phyloP scores from a whole-genome alignment of 2,888 invertebrate genomes.

The Ephialtes manifestator region DNA sequence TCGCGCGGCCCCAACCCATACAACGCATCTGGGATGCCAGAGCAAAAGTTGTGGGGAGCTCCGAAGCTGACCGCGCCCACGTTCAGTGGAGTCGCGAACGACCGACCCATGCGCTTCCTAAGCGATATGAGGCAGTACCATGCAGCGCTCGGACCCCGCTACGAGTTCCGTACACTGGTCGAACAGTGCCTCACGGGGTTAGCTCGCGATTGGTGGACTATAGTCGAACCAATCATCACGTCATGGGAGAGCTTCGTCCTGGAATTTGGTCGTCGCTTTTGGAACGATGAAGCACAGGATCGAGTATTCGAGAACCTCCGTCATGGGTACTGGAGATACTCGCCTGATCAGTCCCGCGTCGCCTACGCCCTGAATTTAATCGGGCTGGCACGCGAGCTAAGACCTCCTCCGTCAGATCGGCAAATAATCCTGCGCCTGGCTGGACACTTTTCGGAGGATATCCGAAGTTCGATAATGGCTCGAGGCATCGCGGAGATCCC shows the following conservation, averaged over 20 bases:
- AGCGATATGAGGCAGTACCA: neutral
- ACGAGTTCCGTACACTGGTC: neutral
- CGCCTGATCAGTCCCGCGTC: neutral
- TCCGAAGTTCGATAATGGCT: neutral
- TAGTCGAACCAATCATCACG: neutral
- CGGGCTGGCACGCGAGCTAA: slow-evolving; percentile 21
- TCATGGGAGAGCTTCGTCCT: neutral
- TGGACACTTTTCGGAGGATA: slow-evolving; percentile 10
- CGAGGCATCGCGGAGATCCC: neutral
- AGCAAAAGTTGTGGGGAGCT: slow-evolving; percentile 10
- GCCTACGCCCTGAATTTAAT: slow-evolving; percentile 13
- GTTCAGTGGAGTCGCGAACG: neutral
- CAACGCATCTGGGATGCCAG: neutral
- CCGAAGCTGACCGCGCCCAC: neutral
- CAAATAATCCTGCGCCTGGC: neutral
- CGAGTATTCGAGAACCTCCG: neutral
- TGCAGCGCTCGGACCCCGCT: slow-evolving; percentile 3
- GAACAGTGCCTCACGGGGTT: neutral
- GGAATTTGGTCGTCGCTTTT: neutral
- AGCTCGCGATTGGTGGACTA: slow-evolving; percentile 13
- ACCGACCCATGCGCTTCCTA: slow-evolving; percentile 7
- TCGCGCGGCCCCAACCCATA: no score
- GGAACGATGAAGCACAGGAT: slow-evolving; percentile 6
- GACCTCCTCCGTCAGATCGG: neutral
- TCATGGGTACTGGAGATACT: neutral